Conservation (phyloP, 2,888 invertebrate genomes). For the Nysson spinosus region DNA sequence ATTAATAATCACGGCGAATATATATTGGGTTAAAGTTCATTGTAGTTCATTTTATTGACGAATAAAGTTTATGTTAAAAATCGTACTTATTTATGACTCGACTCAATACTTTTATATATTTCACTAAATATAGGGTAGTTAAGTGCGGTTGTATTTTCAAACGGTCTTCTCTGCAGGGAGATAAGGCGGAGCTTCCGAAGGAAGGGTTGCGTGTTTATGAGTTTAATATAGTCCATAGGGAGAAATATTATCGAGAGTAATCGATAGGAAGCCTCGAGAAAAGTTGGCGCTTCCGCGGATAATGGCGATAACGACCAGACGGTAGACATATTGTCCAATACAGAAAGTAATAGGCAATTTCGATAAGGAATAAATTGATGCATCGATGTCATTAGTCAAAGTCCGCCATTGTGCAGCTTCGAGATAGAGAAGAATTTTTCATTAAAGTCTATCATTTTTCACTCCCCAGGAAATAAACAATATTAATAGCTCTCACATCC, state of each 20-base stretch:
- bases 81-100: no score
- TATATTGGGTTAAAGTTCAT: no score
- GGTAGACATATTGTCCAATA: constrained; percentile 49
- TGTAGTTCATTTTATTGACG: no score
- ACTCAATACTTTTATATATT: no score
- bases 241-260: constrained; percentile 32
- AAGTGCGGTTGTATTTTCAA: no score
- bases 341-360: constrained; percentile 53
- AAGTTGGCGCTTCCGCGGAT: constrained; percentile 19
- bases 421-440: constrained; percentile 30
- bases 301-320: constrained; percentile 26
- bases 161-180: no score
- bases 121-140: no score
- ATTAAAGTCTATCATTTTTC: constrained; percentile 31
- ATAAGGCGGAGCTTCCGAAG: no score
- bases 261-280: constrained; percentile 27
- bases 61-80: no score
- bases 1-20: no score
- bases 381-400: constrained; percentile 52
- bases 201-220: no score
- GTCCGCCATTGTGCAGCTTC: constrained; percentile 27
- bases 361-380: constrained; percentile 55
- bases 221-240: background rate
- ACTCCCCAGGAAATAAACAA: background rate
- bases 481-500: no score